Base-by-base conservation (phyloP, 2,113 vertebrate species). In the Pangasianodon gigas region DNA sequence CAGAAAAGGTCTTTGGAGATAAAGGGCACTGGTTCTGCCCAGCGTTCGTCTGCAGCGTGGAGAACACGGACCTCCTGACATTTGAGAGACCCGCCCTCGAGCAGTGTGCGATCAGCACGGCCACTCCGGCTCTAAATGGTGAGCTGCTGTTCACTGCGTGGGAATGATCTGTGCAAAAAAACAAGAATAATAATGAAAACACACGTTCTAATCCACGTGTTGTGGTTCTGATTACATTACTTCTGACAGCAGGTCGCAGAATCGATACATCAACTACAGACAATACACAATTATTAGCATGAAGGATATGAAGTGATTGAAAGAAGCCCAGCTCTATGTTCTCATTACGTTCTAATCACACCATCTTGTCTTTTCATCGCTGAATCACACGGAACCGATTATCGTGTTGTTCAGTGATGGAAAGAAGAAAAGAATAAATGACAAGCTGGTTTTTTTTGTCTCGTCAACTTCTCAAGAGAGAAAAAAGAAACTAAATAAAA, bases 21-120 rank as follows among this genome's bases (percentile, higher is more conserved):
- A 77, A 86, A 90, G 83, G 89, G 54, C 75, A 88, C 24, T 6
- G 16, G 46, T 29, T 37, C 83, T 88, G 75, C 26, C 84, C 80
- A 62, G 86, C 52, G 82, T 32, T 90, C 62, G 14, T 91, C 56
- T 67, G 74, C 86, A 87, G 65, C 67, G 10, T 84, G 69, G 52
- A 79, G 80, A 56, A 77, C 46, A 58, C 1, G 3, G 80, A 86
- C 79, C 60, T 90, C 74, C 71, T 91, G 89, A 88, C 86, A 91
- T 91, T 89, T 90, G 65, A 74, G 48, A 84, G 44, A 83, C 18
- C 62, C 37, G 6, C 74, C 82, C 74, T n/a, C 7, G 18, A 89
- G 69, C 85, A 74, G 4, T 32, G 16, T n/a, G 54, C 29, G 51
- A 79, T 86, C 82, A 58, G 51, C 85, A 62, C 10, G 2, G 2